Conservation (phyloP, 2,113 vertebrate genomes). For the Ornithorhynchus anatinus region DNA sequence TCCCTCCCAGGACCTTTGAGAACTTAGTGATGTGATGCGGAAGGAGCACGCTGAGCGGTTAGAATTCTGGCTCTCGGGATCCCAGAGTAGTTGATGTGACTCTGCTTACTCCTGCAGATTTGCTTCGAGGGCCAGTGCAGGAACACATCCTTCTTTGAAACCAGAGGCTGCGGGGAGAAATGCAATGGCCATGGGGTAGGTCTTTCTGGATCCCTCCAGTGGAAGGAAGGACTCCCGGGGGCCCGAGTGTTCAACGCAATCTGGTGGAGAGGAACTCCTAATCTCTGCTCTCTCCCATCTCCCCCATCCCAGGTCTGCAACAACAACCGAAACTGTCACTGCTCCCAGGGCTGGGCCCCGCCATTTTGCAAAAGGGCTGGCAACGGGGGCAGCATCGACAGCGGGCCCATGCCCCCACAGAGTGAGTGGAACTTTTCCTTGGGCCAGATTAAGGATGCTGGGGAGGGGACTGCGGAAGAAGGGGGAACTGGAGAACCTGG, state of each 20-base stretch:
- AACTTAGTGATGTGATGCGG: too few relatives aligned
- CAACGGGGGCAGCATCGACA: slow-evolving; percentile 90
- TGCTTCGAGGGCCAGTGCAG: slow-evolving; percentile 94
- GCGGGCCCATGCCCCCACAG: slow-evolving; percentile 78
- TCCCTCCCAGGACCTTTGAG: too few relatives aligned
- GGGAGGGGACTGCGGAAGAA: slow-evolving; percentile 10
- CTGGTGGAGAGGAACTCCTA: not conserved
- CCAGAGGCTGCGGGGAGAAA: slow-evolving; percentile 83
- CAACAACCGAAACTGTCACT: slow-evolving; percentile 96
- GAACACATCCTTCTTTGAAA: slow-evolving; percentile 87
- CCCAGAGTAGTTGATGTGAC: not conserved
- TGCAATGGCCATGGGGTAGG: slow-evolving; percentile 89
- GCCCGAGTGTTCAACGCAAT: not conserved
- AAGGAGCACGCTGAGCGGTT: too few relatives aligned
- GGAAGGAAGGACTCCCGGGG: not conserved
- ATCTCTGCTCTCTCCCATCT: not conserved
- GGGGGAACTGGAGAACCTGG: not conserved
- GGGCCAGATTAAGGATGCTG: not conserved
- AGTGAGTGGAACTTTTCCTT: slow-evolving; percentile 50
- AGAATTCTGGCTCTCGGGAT: not conserved
- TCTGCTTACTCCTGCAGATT: slow-evolving; percentile 71
- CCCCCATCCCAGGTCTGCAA: slow-evolving; percentile 84
- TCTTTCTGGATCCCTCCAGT: not conserved
- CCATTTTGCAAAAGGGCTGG: slow-evolving; percentile 82
- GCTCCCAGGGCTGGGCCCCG: slow-evolving; percentile 86